Percentiles rank a stretch among this genome's conserved stretches.
Conservation (phyloP, 2,113 vertebrate species). For the Myiozetetes cayanensis region DNA sequence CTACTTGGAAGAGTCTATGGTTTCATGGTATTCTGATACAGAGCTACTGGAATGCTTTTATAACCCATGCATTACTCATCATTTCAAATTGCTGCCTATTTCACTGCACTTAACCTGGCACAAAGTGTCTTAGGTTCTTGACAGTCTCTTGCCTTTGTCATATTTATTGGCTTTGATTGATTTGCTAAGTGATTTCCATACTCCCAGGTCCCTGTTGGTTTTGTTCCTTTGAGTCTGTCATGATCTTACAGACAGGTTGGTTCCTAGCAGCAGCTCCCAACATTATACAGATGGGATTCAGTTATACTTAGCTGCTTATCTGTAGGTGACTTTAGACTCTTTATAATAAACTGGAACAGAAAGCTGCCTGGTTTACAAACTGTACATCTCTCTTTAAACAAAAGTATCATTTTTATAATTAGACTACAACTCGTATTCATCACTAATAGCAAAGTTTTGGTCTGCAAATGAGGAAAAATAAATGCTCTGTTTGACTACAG, state of each 20-base stretch:
- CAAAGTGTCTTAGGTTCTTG: not conserved
- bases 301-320: not conserved
- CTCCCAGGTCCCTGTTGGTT: not conserved
- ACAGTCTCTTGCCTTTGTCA: not conserved
- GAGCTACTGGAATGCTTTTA: not conserved
- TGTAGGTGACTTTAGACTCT: not conserved
- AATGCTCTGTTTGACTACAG: not conserved
- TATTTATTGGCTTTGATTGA: not conserved
- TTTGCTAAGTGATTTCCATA: not conserved
- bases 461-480: not conserved
- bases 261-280: not conserved
- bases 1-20: not conserved
- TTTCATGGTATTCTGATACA: not conserved
- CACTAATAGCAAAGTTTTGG: not conserved
- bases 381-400: not conserved
- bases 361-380: not conserved
- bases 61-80: not conserved
- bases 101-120: not conserved
- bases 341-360: not conserved
- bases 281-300: not conserved
- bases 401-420: not conserved
- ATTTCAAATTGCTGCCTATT: conserved; percentile 2
- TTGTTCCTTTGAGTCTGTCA: not conserved
- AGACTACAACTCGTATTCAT: not conserved
- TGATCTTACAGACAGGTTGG: not conserved